Percentiles rank a stretch among this genome's conserved stretches.
Evolutionary conservation across 23 tunicate genomes (phyloP).

Genomic region (Trididemnum nubilum): DNA sequence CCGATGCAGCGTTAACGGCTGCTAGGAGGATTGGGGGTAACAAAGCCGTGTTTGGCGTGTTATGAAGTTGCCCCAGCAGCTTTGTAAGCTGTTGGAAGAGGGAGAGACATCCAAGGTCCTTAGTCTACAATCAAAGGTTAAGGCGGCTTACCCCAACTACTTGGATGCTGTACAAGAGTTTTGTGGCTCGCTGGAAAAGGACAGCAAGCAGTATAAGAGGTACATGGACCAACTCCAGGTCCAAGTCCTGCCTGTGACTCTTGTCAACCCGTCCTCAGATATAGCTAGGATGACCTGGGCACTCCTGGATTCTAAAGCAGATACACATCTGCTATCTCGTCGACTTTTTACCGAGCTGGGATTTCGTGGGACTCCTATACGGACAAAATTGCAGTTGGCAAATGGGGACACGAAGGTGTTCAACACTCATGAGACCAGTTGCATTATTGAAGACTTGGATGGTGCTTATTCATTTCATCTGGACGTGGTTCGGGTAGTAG

Average conservation of each 20-base stretch:
- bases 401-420: not conserved
- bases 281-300: not conserved
- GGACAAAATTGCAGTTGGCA: not conserved
- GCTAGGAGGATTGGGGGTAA: not conserved
- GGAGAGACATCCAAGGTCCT: too few relatives aligned
- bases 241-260: constrained; percentile 6
- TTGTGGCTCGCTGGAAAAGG: too few relatives aligned
- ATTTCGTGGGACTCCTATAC: not conserved
- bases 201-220: too few relatives aligned
- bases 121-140: too few relatives aligned
- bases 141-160: too few relatives aligned
- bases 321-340: not conserved
- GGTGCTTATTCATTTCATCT: not conserved
- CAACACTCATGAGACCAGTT: not conserved
- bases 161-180: too few relatives aligned
- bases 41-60: not conserved
- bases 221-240: too few relatives aligned
- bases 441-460: not conserved
- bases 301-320: not conserved
- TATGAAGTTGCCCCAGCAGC: not conserved
- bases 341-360: not conserved
- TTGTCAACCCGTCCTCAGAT: not conserved
- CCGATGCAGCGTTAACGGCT: too few relatives aligned
- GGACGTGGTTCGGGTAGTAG: not conserved
- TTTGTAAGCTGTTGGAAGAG: too few relatives aligned